These are phyloP conservation scores for Ceraclea dissimilis DNA, from an alignment of 2,888 invertebrate species.

Conservation along the genomic window DNA sequence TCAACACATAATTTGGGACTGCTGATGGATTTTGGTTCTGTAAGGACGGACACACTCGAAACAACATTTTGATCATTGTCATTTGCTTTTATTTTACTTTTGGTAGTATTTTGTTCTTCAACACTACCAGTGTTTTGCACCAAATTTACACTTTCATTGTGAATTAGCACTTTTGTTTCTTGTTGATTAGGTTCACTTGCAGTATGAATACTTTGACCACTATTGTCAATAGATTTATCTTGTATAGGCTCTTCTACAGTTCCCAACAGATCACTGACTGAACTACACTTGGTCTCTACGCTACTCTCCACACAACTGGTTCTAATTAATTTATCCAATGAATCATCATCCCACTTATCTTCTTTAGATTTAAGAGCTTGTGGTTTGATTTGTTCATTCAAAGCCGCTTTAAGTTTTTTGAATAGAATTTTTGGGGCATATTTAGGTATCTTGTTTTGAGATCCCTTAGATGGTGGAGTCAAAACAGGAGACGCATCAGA, in stretches of 20 bases:
- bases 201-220: no score
- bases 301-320: slow-evolving; percentile 9
- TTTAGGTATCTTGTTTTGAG: slow-evolving; percentile 49
- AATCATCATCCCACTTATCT: slow-evolving; percentile 16
- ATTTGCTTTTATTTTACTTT: no score
- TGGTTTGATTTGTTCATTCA: slow-evolving; percentile 7
- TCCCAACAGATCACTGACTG: slow-evolving; percentile 14
- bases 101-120: no score
- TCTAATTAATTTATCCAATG: slow-evolving; percentile 13
- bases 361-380: neutral
- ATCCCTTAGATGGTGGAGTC: slow-evolving; percentile 37
- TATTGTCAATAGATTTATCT: no score
- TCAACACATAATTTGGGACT: no score
- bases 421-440: slow-evolving; percentile 48
- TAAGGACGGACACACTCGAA: no score
- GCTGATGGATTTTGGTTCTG: no score
- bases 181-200: no score
- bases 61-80: no score
- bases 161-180: no score
- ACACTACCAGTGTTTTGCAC: no score
- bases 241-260: slow-evolving; percentile 11
- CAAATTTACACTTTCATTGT: no score
- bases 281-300: neutral
- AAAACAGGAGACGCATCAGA: slow-evolving; percentile 32
- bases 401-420: slow-evolving; percentile 41